These are phyloP conservation scores for Erebia ligea DNA, from an alignment of 2,888 invertebrate species.

Conservation along the genomic window DNA sequence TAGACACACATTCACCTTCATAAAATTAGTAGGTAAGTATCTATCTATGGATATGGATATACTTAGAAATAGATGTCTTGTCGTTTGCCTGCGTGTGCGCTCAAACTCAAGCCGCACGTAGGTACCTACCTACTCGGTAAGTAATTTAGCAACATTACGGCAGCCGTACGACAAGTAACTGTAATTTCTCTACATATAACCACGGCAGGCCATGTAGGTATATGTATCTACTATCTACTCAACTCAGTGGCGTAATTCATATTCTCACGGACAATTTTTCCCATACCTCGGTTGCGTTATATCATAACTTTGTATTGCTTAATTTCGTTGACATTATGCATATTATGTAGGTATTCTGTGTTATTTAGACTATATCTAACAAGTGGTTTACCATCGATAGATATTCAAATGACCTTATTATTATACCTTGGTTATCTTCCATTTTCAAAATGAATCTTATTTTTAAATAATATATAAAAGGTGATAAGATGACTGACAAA, in stretches of 20 bases:
- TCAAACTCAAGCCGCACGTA: conserved; percentile 9
- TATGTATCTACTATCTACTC: too few relatives aligned
- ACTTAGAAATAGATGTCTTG: background rate
- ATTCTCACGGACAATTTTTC: conserved; percentile 29
- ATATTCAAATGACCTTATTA: too few relatives aligned
- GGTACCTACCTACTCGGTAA: background rate
- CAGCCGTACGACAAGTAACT: conserved; percentile 21
- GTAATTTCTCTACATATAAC: conserved; percentile 30
- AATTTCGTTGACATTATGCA: background rate
- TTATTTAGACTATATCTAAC: background rate
- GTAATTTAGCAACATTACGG: conserved; percentile 38
- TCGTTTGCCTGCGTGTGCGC: conserved; percentile 15
- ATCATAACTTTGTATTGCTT: background rate
- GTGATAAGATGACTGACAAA: too few relatives aligned
- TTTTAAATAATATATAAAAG: too few relatives aligned
- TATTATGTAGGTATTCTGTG: background rate
- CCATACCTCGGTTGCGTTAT: conserved; percentile 9
- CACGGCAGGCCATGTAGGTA: conserved; percentile 17
- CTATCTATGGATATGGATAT: too few relatives aligned
- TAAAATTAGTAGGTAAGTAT: too few relatives aligned
- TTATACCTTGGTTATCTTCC: too few relatives aligned
- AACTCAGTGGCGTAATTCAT: conserved; percentile 18
- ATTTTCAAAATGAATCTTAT: too few relatives aligned
- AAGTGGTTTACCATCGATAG: too few relatives aligned
- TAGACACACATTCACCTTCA: too few relatives aligned